Conservation (phyloP, 1,140 invertebrate genomes). For the Lasaia peninsularis region DNA sequence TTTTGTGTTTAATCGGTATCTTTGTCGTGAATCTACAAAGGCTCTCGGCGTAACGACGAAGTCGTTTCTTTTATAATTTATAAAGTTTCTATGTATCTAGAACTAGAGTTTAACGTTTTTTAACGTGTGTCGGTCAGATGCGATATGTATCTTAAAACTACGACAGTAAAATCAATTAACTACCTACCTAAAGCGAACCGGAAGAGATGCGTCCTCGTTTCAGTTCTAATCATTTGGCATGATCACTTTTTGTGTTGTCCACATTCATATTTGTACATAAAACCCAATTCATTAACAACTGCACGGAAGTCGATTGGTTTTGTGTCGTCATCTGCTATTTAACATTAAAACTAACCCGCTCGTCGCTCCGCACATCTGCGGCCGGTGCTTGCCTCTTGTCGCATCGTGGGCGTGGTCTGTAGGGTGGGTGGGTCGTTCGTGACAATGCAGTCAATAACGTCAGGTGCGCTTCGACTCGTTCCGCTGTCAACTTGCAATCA, state of each 20-base stretch:
- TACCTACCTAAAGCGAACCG: constrained; percentile 7
- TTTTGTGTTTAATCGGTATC: constrained; percentile 60
- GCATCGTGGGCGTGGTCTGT: no score
- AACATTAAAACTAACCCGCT: constrained; percentile 55
- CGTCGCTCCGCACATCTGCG: constrained; percentile 6
- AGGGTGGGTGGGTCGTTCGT: constrained; percentile 45
- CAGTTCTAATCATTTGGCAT: constrained; percentile 59
- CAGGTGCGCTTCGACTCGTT: constrained; percentile 33
- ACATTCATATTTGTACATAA: constrained; percentile 10
- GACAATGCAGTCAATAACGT: constrained; percentile 43
- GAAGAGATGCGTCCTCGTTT: constrained; percentile 41
- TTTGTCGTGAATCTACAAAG: constrained; percentile 23
- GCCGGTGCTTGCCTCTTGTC: not conserved
- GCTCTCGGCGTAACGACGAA: not conserved
- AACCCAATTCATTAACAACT: constrained; percentile 40
- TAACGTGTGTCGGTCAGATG: not conserved
- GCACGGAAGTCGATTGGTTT: constrained; percentile 45
- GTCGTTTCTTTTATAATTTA: constrained; percentile 26
- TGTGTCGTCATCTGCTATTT: constrained; percentile 41
- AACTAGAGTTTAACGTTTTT: constrained; percentile 37
- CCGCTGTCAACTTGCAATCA: constrained; percentile 67
- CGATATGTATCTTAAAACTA: not conserved
- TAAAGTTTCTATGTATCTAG: constrained; percentile 39
- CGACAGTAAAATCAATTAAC: not conserved
- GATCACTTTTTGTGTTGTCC: constrained; percentile 55